These are phyloP conservation scores for Belonocnema kinseyi DNA, from an alignment of 1,140 invertebrate species.

Conservation along the genomic window DNA sequence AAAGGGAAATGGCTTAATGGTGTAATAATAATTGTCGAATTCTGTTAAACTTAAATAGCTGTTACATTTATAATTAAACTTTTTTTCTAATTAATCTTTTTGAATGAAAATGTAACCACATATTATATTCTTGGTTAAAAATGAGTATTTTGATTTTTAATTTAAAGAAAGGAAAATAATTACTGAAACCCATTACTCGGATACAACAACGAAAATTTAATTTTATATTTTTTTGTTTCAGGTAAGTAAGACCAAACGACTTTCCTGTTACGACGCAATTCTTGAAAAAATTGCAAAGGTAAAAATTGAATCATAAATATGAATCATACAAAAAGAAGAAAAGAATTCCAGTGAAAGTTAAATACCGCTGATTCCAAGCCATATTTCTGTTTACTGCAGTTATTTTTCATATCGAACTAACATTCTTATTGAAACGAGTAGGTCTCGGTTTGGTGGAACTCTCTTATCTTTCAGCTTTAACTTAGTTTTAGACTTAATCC, in stretches of 20 bases:
- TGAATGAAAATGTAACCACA: too few relatives aligned
- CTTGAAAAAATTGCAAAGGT: background rate
- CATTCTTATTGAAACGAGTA: slow-evolving; percentile 8
- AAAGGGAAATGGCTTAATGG: too few relatives aligned
- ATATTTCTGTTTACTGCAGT: background rate
- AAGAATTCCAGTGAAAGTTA: background rate
- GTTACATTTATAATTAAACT: too few relatives aligned
- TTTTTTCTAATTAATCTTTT: too few relatives aligned
- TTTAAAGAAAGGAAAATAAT: too few relatives aligned
- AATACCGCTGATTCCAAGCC: background rate
- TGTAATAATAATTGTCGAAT: too few relatives aligned
- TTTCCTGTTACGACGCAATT: too few relatives aligned
- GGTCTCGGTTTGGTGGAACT: background rate
- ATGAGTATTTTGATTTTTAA: too few relatives aligned
- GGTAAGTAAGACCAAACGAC: background rate
- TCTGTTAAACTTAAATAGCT: too few relatives aligned
- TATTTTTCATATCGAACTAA: slow-evolving; percentile 15
- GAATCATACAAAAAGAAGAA: background rate
- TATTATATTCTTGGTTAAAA: too few relatives aligned
- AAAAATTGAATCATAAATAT: background rate
- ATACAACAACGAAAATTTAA: too few relatives aligned
- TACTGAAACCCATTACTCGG: too few relatives aligned
- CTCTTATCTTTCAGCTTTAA: slow-evolving; percentile 5
- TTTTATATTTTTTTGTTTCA: background rate
- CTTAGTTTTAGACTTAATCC: slow-evolving; percentile 15